Percentiles rank a stretch among this genome's conserved stretches.
Conservation (phyloP, 2,888 invertebrate species). For the Latrodectus elegans region DNA sequence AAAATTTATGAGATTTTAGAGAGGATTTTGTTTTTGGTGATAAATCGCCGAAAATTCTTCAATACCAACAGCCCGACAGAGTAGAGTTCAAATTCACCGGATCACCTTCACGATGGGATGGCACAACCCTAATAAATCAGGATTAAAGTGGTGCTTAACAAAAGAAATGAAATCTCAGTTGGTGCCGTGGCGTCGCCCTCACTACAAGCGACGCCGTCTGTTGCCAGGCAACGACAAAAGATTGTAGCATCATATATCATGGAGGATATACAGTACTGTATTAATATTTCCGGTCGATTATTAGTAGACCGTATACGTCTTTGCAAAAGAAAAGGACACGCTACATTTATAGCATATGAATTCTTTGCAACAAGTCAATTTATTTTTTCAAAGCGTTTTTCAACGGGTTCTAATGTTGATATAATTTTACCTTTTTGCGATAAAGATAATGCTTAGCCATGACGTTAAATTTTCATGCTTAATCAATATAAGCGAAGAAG, state of each 20-base stretch:
- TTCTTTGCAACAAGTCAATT: too few relatives aligned
- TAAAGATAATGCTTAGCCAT: too few relatives aligned
- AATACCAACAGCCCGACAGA: too few relatives aligned
- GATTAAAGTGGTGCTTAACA: constrained; percentile 52
- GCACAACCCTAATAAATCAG: constrained; percentile 50
- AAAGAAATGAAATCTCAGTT: constrained; percentile 54
- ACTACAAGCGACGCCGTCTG: constrained; percentile 42
- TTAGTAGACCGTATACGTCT: constrained; percentile 19
- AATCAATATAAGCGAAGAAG: too few relatives aligned
- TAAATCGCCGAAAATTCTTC: too few relatives aligned
- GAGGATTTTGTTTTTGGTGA: too few relatives aligned
- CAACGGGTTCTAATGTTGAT: too few relatives aligned
- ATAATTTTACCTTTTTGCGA: too few relatives aligned
- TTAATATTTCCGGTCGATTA: constrained; percentile 55
- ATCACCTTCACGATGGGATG: not conserved
- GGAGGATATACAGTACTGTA: constrained; percentile 36
- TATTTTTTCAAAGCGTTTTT: too few relatives aligned
- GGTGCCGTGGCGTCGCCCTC: constrained; percentile 40
- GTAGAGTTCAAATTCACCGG: not conserved
- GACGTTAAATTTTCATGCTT: too few relatives aligned
- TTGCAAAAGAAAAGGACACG: not conserved
- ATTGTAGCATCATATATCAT: constrained; percentile 38
- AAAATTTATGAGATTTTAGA: too few relatives aligned
- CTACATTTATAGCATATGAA: too few relatives aligned
- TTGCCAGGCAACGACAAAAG: constrained; percentile 45